Percentiles rank a stretch among this genome's conserved stretches.
Conservation (phyloP, 1,140 invertebrate species). For the Achatina immaculata region DNA sequence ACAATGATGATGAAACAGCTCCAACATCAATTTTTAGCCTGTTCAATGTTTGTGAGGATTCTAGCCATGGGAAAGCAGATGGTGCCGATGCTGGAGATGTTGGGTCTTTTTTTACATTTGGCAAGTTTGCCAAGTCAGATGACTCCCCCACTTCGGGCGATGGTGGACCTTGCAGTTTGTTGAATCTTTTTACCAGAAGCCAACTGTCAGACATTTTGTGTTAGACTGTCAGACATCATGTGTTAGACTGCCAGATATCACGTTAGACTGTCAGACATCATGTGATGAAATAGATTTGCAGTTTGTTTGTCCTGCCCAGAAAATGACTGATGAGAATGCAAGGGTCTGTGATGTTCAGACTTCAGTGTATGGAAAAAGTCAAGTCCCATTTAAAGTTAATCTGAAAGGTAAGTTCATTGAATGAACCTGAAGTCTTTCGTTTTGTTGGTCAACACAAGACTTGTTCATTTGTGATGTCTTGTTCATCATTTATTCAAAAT, state of each 20-base stretch:
- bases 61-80: background rate
- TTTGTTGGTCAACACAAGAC: too few relatives aligned
- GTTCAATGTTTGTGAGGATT: background rate
- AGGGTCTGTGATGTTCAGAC: background rate
- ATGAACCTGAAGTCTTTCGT: too few relatives aligned
- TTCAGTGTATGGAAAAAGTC: background rate
- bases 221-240: too few relatives aligned
- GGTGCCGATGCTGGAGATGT: background rate
- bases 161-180: background rate
- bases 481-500: too few relatives aligned
- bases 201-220: background rate
- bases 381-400: background rate
- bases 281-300: too few relatives aligned
- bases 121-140: background rate
- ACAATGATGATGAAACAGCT: background rate
- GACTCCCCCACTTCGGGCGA: background rate
- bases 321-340: background rate
- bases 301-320: background rate
- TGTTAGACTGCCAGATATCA: too few relatives aligned
- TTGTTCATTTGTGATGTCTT: too few relatives aligned
- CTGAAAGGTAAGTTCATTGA: background rate
- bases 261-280: too few relatives aligned
- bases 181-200: constrained; percentile 7
- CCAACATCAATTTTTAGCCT: background rate
- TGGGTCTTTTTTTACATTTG: constrained; percentile 1